phyloP scores from a whole-genome alignment of 2,888 invertebrate genomes.

The Oegoconia quadripuncta region DNA sequence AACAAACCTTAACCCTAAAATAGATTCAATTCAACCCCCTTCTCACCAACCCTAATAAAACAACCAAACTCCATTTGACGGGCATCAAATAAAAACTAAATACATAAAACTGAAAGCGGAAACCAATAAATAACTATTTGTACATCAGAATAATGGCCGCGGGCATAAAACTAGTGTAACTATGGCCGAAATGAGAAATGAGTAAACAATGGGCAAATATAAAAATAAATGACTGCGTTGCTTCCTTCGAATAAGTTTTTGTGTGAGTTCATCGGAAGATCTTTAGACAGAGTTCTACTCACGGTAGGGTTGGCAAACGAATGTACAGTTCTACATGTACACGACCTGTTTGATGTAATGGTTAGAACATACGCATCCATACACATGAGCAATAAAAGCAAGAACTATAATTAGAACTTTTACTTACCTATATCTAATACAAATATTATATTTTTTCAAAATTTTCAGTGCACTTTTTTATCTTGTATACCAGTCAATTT shows the following conservation, averaged over 20 bases:
- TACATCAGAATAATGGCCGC: conserved; percentile 28
- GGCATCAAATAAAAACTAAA: conserved; percentile 15
- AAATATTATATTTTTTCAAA: too few relatives aligned
- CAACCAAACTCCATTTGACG: too few relatives aligned
- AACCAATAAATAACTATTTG: conserved; percentile 30
- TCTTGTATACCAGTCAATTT: too few relatives aligned
- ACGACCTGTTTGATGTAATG: too few relatives aligned
- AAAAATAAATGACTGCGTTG: conserved; percentile 68
- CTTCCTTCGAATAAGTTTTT: conserved; percentile 69
- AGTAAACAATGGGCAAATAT: conserved; percentile 69
- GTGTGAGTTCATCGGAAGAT: conserved; percentile 72
- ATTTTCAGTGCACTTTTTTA: too few relatives aligned
- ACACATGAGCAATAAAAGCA: too few relatives aligned
- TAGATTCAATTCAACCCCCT: too few relatives aligned
- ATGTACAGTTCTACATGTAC: conserved; percentile 1
- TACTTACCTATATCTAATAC: too few relatives aligned
- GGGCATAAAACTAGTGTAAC: conserved; percentile 34
- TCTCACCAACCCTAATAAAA: too few relatives aligned
- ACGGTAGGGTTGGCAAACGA: conserved; percentile 45
- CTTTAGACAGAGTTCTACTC: conserved; percentile 67
- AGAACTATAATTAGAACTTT: too few relatives aligned
- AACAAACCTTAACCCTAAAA: too few relatives aligned
- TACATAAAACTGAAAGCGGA: conserved; percentile 16
- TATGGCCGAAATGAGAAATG: conserved; percentile 56
- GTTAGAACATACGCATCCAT: too few relatives aligned